Conservation (phyloP, 2,113 vertebrate genomes). For the Pycnonotus jocosus region DNA sequence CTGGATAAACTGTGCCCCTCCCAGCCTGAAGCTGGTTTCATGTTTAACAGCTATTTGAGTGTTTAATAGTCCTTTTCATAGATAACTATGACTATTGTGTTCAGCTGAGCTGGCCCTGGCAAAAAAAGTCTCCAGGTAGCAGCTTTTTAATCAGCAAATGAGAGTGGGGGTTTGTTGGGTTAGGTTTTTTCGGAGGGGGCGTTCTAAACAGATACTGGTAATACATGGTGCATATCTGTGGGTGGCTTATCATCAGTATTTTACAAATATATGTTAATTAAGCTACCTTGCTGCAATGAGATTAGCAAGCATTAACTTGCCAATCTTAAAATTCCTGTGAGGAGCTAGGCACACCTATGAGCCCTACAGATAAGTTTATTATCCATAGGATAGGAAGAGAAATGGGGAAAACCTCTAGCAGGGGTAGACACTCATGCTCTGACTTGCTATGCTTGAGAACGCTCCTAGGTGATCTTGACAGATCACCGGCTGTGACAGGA, state of each 20-base stretch:
- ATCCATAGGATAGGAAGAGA: not conserved
- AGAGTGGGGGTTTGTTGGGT: not conserved
- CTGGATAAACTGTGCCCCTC: not conserved
- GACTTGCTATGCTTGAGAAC: not conserved
- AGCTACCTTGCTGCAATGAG: not conserved
- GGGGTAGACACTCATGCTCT: not conserved
- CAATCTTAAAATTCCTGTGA: not conserved
- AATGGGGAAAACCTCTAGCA: not conserved
- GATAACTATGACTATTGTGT: not conserved
- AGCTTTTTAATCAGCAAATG: not conserved
- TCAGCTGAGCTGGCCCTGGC: not conserved
- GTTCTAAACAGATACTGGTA: not conserved
- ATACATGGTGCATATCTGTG: not conserved
- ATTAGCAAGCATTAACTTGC: constrained; percentile 32
- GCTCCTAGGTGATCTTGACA: not conserved
- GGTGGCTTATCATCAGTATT: constrained; percentile 7
- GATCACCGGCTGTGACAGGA: not conserved
- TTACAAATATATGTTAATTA: constrained; percentile 32
- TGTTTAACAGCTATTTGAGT: constrained; percentile 4
- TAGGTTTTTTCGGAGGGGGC: not conserved
- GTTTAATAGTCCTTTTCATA: constrained; percentile 24
- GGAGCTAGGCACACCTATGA: constrained; percentile 13
- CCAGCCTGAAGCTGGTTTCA: constrained; percentile 7
- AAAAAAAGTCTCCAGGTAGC: not conserved
- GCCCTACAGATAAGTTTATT: not conserved